phyloP scores from a whole-genome alignment of 2,113 vertebrate genomes.

The Alces alces region DNA sequence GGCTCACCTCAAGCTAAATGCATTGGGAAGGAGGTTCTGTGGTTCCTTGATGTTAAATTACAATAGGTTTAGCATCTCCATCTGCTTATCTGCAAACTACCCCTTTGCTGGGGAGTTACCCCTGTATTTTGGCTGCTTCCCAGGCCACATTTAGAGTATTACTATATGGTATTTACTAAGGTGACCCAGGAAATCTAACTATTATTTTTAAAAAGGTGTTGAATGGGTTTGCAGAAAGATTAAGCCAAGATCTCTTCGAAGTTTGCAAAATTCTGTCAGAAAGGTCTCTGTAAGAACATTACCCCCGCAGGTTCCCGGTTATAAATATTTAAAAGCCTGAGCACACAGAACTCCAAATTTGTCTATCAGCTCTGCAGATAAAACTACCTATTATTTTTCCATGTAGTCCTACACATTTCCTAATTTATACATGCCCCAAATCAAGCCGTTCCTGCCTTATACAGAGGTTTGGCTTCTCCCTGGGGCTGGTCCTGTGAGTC shows the following conservation, averaged over 20 bases:
- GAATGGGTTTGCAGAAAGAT: background rate
- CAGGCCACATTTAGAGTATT: background rate
- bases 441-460: slow-evolving; percentile 6
- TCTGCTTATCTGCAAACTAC: background rate
- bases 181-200: background rate
- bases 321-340: slow-evolving; percentile 57
- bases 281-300: background rate
- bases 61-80: background rate
- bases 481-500: background rate
- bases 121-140: background rate
- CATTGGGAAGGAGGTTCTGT: background rate
- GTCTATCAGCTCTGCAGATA: background rate
- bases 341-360: slow-evolving; percentile 25
- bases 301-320: background rate
- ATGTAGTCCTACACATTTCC: slow-evolving; percentile 34
- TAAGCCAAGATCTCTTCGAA: background rate
- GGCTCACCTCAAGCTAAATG: background rate
- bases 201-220: background rate
- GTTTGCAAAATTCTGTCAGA: background rate
- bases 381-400: slow-evolving; percentile 16
- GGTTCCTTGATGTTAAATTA: background rate
- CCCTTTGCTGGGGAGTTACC: background rate
- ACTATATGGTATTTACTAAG: background rate
- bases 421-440: slow-evolving; percentile 46
- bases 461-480: background rate